Conservation (phyloP, 2,797 vertebrate genomes). For the Pangasius mekongensis region DNA sequence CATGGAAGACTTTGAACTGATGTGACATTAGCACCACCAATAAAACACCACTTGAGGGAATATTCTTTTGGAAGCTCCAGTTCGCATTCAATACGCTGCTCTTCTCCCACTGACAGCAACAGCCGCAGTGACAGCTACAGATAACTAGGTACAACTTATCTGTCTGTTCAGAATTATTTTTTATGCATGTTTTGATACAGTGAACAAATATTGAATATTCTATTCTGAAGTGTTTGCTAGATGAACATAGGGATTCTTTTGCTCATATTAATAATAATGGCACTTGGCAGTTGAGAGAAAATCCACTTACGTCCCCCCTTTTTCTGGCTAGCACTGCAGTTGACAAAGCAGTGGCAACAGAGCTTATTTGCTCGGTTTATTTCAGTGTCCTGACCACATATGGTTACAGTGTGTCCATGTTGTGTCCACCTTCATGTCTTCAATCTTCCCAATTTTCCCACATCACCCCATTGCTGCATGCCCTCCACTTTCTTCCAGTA, state of each 20-base stretch:
- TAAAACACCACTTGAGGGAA: not conserved
- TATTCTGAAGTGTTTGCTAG: not conserved
- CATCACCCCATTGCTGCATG: not conserved
- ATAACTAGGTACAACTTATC: not conserved
- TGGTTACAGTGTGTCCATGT: not conserved
- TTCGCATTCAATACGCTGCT: conserved; percentile 5
- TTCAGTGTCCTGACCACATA: not conserved
- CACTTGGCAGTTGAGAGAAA: conserved; percentile 3
- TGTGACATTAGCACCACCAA: not conserved
- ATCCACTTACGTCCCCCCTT: not conserved
- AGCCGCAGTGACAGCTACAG: not conserved
- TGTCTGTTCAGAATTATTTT: not conserved
- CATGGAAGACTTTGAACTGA: not conserved
- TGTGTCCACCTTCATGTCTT: not conserved
- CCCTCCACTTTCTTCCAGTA: not conserved
- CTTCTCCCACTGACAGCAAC: conserved; percentile 50
- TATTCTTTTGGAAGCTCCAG: not conserved
- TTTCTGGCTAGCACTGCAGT: not conserved
- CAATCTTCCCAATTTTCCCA: not conserved
- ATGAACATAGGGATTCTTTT: not conserved
- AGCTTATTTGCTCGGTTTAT: not conserved
- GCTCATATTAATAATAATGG: not conserved
- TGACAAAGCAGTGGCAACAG: not conserved
- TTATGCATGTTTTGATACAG: not conserved
- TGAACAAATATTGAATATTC: not conserved